Evolutionary conservation across 2,113 vertebrate species (phyloP).

Genomic region (Arothron firmamentum): DNA sequence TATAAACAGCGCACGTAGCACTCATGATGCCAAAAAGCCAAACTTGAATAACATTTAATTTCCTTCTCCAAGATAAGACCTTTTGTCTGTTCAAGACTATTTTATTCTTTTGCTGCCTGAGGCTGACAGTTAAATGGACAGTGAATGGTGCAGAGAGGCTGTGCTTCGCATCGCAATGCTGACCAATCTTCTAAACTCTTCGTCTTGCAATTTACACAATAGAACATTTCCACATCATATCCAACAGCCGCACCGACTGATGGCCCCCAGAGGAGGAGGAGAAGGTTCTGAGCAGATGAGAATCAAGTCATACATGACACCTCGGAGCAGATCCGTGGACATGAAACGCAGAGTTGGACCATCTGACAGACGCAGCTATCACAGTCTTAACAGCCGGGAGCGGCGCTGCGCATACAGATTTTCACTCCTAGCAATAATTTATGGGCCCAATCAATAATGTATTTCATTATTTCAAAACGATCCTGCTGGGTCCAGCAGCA

Average conservation of each 20-base stretch:
- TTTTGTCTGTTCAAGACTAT: conserved; percentile 54
- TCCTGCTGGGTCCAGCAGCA: conserved; percentile 11
- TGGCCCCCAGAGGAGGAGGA: conserved; percentile 16
- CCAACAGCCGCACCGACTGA: not conserved
- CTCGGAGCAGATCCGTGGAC: not conserved
- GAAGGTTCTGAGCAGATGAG: not conserved
- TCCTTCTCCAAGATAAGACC: conserved; percentile 58
- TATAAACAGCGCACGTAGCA: conserved; percentile 52
- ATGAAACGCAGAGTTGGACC: not conserved
- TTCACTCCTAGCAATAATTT: conserved; percentile 33
- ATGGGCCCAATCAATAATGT: conserved; percentile 41
- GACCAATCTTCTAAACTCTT: conserved; percentile 23
- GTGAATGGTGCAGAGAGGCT: conserved; percentile 13
- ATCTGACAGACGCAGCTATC: not conserved
- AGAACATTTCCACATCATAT: conserved; percentile 21
- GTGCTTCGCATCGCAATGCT: conserved; percentile 54
- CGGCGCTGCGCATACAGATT: conserved; percentile 10
- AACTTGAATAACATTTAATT: conserved; percentile 62
- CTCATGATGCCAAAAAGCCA: conserved; percentile 29
- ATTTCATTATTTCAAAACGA: conserved; percentile 23
- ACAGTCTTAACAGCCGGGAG: not conserved
- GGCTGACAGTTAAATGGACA: conserved; percentile 45
- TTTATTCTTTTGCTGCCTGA: conserved; percentile 42
- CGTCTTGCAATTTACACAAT: conserved; percentile 22
- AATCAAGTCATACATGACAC: not conserved